phyloP scores from a whole-genome alignment of 2,888 invertebrate species.

The Diarsia mendica region DNA sequence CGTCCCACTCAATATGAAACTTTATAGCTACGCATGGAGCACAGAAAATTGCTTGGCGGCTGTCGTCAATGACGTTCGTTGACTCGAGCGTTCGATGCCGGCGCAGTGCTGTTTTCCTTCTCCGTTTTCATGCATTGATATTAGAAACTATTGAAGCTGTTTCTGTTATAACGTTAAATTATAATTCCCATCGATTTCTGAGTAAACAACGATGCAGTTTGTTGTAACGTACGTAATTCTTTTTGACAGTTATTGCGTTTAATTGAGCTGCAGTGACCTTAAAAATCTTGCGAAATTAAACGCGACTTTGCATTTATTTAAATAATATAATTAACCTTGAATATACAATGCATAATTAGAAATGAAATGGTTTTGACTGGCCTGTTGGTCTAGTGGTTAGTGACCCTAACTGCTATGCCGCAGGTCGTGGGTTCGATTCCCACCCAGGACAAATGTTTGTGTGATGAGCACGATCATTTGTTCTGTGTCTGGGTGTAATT shows the following conservation, averaged over 20 bases:
- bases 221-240: background rate
- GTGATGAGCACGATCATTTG: too few relatives aligned
- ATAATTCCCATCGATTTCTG: conserved; percentile 51
- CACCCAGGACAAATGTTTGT: too few relatives aligned
- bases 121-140: conserved; percentile 89
- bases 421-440: too few relatives aligned
- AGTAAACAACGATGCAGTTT: conserved; percentile 13
- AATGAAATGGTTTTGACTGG: too few relatives aligned
- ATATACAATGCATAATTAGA: conserved; percentile 57
- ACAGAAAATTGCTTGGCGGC: conserved; percentile 69
- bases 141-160: conserved; percentile 86
- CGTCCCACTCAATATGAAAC: conserved; percentile 72
- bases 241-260: conserved; percentile 14
- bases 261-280: conserved; percentile 50
- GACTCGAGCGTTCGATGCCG: conserved; percentile 89
- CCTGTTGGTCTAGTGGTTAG: too few relatives aligned
- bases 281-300: conserved; percentile 57
- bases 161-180: conserved; percentile 73
- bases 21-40: conserved; percentile 67
- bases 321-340: conserved; percentile 64
- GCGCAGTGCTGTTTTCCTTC: conserved; percentile 90
- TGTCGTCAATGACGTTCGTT: conserved; percentile 89
- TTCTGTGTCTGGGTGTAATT: too few relatives aligned
- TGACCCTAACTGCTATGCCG: too few relatives aligned
- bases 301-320: conserved; percentile 58